Evolutionary conservation across 1,140 invertebrate species (phyloP).

Genomic region (Rhynchophorus ferrugineus): DNA sequence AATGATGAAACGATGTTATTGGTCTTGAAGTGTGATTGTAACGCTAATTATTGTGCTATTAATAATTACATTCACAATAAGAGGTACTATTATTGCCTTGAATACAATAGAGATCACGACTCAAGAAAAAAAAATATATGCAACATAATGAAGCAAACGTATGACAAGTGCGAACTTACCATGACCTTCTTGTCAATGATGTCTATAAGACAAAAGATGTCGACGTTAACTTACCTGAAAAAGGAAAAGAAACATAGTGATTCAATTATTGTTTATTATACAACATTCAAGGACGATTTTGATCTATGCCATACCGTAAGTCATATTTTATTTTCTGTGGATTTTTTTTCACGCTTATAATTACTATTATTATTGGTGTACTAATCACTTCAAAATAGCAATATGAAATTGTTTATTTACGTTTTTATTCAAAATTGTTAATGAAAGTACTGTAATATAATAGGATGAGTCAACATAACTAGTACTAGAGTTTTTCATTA

Average conservation of each 20-base stretch:
- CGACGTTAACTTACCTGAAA: conserved; percentile 17
- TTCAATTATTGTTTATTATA: conserved; percentile 20
- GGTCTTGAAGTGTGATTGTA: conserved; percentile 19
- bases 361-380: conserved; percentile 13
- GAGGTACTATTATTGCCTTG: conserved; percentile 22
- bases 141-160: conserved; percentile 19
- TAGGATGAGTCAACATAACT: too few species aligned
- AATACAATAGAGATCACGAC: conserved; percentile 20
- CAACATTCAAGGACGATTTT: conserved; percentile 14
- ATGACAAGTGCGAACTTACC: conserved; percentile 19
- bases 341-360: conserved; percentile 7
- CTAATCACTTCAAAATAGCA: conserved; percentile 5
- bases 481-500: too few species aligned
- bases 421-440: too few species aligned
- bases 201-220: conserved; percentile 19
- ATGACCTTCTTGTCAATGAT: conserved; percentile 15
- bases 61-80: conserved; percentile 21
- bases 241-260: conserved; percentile 12
- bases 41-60: conserved; percentile 19
- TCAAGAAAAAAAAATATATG: conserved; percentile 14
- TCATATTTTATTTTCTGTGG: conserved; percentile 10
- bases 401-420: too few species aligned
- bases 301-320: conserved; percentile 11
- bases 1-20: conserved; percentile 13
- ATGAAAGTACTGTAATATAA: too few species aligned